A percentile compares a stretch with the other conserved stretches of the same genome.
Evolutionary conservation across 2,797 vertebrate species (phyloP).

Genomic region (Sylvilagus floridanus): DNA sequence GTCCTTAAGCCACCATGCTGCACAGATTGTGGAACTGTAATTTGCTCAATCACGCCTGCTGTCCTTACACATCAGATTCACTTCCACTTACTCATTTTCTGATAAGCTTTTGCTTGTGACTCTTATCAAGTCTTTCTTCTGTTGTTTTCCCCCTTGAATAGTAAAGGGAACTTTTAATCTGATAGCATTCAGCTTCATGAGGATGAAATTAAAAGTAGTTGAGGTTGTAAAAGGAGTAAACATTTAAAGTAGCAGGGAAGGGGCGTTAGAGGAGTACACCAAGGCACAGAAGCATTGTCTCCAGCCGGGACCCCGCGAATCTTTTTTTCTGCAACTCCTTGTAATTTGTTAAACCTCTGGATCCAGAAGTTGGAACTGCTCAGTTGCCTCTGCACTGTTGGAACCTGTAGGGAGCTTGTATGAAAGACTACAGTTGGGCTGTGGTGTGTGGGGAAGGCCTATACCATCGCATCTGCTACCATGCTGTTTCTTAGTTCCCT

Average conservation of each 20-base stretch:
- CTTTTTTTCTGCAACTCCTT: neutral
- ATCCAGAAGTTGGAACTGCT: neutral
- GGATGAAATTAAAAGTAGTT: slow-evolving; percentile 43
- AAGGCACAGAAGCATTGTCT: neutral
- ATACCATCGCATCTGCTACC: neutral
- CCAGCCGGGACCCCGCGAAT: neutral
- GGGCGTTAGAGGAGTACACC: no score
- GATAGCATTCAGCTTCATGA: neutral
- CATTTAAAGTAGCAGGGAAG: neutral
- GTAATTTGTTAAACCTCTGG: neutral
- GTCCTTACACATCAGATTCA: neutral
- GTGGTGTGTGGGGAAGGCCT: neutral
- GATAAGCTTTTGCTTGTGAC: neutral
- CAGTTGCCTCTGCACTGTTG: neutral
- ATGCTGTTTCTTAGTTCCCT: neutral
- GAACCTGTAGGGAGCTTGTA: neutral
- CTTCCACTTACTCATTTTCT: slow-evolving; percentile 26
- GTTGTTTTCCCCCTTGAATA: neutral
- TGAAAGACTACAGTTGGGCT: neutral
- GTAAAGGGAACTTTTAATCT: neutral
- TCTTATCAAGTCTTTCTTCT: neutral
- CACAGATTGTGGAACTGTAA: neutral
- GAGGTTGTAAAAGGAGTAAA: neutral
- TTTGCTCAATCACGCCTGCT: slow-evolving; percentile 26
- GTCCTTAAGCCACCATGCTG: neutral